Evolutionary conservation across 2,888 invertebrate species (phyloP), one percentile per base, ranked within the genome.

Genomic region (Epinotia nisella): DNA sequence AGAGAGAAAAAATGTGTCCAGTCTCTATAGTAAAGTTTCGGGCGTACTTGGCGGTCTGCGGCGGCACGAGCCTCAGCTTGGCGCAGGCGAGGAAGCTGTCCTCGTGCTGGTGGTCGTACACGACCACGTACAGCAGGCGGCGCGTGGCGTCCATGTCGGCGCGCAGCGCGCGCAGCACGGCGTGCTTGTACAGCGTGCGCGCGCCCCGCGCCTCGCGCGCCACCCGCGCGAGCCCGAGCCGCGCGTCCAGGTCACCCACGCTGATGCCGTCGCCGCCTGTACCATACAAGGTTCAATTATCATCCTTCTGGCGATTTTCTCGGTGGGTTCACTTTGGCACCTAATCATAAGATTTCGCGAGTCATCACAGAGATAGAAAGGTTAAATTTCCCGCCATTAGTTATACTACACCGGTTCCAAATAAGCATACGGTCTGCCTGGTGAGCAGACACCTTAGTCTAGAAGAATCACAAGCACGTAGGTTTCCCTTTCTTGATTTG

Each of bases 51-150:
- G 96, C 94, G 75, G 94, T 93, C 79, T 95, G 94, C 0, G 96
- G 94, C 77, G 94, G 94, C 67, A 95, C 94, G 67, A 95, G 94
- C 78, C 96, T 94, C 76, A 98, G 95, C 87, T 97, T 97, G 1
- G 98, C 97, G 85, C 98, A 98, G 0, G 96, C 96, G 79, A 98
- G 87, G 83, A 97, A 97, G 73, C 96, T 96, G 78, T 97, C 97
- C 0, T 95, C 89, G 82, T 97, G 96, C 67, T 95, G 95, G 75
- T 95, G 95, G 81, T 98, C 98, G 84, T 96, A 97, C 21, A 98
- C 90, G 53, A 98, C 97, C 66, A 98, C 93, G 85, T 97, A 98
- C 29, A 98, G 90, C 58, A 96, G 95, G 74, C 98, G 94, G 79
- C 96, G 96, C 0, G 96, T 96, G 78, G 96, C 96, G 65, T 95